Conservation (phyloP, 1,140 invertebrate genomes). For the Heliconius hewitsoni region DNA sequence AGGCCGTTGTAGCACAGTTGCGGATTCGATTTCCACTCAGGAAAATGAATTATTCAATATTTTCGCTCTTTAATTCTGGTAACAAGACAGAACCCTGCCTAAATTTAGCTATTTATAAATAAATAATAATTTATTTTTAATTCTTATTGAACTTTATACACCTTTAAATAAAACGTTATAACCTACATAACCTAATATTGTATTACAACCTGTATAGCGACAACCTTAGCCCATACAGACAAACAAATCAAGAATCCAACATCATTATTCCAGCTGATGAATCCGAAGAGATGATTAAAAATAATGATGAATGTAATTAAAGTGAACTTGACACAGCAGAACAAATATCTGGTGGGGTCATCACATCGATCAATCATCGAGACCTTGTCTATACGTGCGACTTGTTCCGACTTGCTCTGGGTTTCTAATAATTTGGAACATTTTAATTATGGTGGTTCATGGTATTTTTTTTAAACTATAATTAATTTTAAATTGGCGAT, state of each 20-base stretch:
- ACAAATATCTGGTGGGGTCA: constrained; percentile 68
- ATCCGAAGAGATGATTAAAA: constrained; percentile 49
- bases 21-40: no score
- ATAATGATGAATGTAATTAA: constrained; percentile 66
- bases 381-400: constrained; percentile 50
- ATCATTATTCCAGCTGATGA: constrained; percentile 33
- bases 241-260: constrained; percentile 15
- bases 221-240: not conserved
- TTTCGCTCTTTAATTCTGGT: no score
- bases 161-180: no score
- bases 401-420: constrained; percentile 41
- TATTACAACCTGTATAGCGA: not conserved
- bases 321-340: constrained; percentile 61
- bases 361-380: constrained; percentile 63
- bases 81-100: no score
- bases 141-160: no score
- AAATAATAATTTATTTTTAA: no score
- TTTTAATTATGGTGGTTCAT: constrained; percentile 35
- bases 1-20: no score
- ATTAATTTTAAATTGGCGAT: constrained; percentile 13
- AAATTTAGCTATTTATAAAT: no score
- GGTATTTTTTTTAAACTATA: constrained; percentile 1
- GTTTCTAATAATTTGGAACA: constrained; percentile 36
- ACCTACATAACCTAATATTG: no score
- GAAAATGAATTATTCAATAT: no score